phyloP scores from a whole-genome alignment of 2,888 invertebrate species.

The Xestia ashworthii region DNA sequence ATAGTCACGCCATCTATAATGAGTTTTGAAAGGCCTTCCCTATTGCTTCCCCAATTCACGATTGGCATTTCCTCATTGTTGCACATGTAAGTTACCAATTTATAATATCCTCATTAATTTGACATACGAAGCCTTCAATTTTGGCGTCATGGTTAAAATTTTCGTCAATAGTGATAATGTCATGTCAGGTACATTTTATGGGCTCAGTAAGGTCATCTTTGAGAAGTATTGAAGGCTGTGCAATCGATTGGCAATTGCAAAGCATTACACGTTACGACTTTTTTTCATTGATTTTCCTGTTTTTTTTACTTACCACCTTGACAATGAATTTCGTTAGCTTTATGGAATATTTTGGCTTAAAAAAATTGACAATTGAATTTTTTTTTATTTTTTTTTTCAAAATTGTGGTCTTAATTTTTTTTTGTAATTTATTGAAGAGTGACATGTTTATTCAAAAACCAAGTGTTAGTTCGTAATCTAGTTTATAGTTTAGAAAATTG shows the following conservation, averaged over 20 bases:
- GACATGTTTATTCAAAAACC: conserved; percentile 46
- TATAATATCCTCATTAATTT: not conserved
- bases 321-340: not conserved
- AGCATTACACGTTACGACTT: conserved; percentile 1
- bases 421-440: not conserved
- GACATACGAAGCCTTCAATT: not conserved
- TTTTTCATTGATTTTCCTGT: conserved; percentile 26
- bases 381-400: conserved; percentile 5
- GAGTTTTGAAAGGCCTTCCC: not conserved
- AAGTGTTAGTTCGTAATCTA: conserved; percentile 64
- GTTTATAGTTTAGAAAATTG: conserved; percentile 76
- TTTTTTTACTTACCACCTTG: not conserved
- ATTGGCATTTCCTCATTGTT: not conserved
- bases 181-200: conserved; percentile 37
- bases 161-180: conserved; percentile 8
- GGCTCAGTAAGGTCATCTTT: conserved; percentile 14
- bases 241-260: conserved; percentile 30
- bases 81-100: not conserved
- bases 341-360: not conserved
- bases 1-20: not conserved
- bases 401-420: not conserved
- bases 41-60: not conserved
- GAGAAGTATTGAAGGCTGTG: conserved; percentile 4
- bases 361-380: not conserved
- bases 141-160: not conserved